These are phyloP conservation scores for Petrolisthes cinctipes DNA, from an alignment of 2,888 invertebrate species.

Conservation along the genomic window DNA sequence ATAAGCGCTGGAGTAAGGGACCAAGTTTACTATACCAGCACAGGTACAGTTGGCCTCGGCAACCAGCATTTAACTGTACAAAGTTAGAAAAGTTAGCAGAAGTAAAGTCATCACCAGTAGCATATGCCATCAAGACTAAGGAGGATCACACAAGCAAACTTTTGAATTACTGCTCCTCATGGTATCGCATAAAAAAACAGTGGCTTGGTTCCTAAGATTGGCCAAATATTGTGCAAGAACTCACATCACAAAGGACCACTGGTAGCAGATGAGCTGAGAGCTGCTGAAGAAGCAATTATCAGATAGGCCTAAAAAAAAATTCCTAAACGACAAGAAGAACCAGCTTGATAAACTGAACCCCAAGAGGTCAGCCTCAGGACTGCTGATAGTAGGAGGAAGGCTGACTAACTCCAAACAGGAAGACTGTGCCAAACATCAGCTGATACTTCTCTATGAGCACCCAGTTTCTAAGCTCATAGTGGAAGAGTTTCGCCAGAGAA, in stretches of 20 bases:
- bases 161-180: slow-evolving; percentile 16
- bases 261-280: slow-evolving; percentile 9
- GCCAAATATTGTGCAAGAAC: not conserved
- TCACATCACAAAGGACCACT: slow-evolving; percentile 9
- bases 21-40: slow-evolving; percentile 1
- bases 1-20: slow-evolving; percentile 3
- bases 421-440: not conserved
- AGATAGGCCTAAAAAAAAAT: slow-evolving; percentile 4
- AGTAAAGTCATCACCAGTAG: slow-evolving; percentile 13
- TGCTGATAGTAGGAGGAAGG: slow-evolving; percentile 19
- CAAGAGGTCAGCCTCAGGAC: slow-evolving; percentile 1
- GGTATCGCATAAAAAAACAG: not conserved
- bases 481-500: slow-evolving; percentile 10
- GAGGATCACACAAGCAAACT: slow-evolving; percentile 9
- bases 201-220: no score
- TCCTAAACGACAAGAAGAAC: not conserved
- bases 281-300: slow-evolving; percentile 8
- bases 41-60: not conserved
- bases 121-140: slow-evolving; percentile 4
- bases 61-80: slow-evolving; percentile 22
- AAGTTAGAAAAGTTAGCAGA: not conserved
- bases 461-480: slow-evolving; percentile 23
- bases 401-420: slow-evolving; percentile 24
- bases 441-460: slow-evolving; percentile 9
- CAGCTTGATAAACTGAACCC: slow-evolving; percentile 15